These are phyloP conservation scores for Acanthiza pusilla DNA, from an alignment of 2,797 vertebrate genomes.

Conservation along the genomic window DNA sequence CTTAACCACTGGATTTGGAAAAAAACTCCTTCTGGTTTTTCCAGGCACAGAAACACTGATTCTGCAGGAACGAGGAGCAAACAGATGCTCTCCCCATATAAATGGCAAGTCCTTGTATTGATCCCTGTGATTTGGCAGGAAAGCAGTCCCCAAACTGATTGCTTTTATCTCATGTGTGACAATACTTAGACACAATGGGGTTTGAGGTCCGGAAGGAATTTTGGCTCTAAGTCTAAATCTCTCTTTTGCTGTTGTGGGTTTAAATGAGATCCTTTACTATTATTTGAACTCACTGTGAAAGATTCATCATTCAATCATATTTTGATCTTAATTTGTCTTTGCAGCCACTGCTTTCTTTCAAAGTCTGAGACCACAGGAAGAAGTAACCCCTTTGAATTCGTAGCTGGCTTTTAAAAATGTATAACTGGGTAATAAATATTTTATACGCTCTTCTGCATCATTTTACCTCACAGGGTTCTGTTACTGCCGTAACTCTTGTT, in stretches of 20 bases:
- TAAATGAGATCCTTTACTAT: conserved; percentile 31
- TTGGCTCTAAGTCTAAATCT: neutral
- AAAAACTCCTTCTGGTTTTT: neutral
- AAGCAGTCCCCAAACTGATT: neutral
- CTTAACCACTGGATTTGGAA: neutral
- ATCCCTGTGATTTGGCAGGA: neutral
- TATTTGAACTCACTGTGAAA: conserved; percentile 35
- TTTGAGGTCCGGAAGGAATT: neutral
- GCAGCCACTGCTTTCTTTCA: conserved; percentile 69
- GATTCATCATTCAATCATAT: conserved; percentile 63
- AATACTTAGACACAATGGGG: neutral
- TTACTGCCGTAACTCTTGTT: conserved; percentile 61
- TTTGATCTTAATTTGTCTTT: conserved; percentile 72
- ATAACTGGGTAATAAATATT: conserved; percentile 80
- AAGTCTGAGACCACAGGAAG: conserved; percentile 68
- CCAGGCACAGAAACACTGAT: neutral
- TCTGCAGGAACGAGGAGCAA: neutral
- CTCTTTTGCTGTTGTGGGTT: neutral
- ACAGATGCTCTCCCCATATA: neutral
- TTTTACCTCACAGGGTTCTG: conserved; percentile 68
- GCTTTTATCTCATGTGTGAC: neutral
- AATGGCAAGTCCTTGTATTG: neutral
- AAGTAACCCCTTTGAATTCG: conserved; percentile 74
- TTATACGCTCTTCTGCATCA: conserved; percentile 69
- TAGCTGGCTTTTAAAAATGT: conserved; percentile 79